Evolutionary conservation across 2,797 vertebrate genomes (phyloP), one percentile per base, ranked within the genome.

Genomic region (Aratinga solstitialis): DNA sequence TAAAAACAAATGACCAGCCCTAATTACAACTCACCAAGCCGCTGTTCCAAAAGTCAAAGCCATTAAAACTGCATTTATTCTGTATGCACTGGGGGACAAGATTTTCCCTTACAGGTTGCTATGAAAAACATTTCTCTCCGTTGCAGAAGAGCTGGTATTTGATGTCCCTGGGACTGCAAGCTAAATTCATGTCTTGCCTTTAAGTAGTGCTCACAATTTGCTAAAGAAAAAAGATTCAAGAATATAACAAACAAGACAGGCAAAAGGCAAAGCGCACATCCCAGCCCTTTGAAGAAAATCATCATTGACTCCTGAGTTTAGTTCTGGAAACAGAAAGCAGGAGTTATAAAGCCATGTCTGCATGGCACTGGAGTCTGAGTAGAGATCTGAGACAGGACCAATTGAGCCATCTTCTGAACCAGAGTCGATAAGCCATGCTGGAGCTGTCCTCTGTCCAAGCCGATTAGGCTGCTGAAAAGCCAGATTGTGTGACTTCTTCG

Each of bases 1-100:
- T 89, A 93, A 89, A 94, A 95, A 90, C 40, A 95, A 95, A 90
- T 96, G 95, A 74, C 89, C 92, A 94, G 34, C 17, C 89, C 63
- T 95, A 93, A 93, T 96, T 94, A 85, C 72, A 91, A 36, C 34
- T 92, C 68, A 72, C 75, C 32, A 50, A 94, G 78, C 36, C 48
- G 74, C 93, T 87, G n/a, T 68, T 92, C 72, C 79, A 75, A 50
- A 92, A 95, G 88, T 87, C 81, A 94, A 89, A 94, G 36, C 34
- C 80, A 71, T 87, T 93, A 92, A 93, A 93, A 43, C 6, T 69
- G 22, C 34, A 76, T 67, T 88, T 87, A 65, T 34, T 58, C 42
- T 77, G 24, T 65, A 27, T 38, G 29, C 56, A 77, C 21, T 53
- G 68, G 36, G 23, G 89, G 72, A 72, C 8, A 84, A 88, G 48